phyloP scores from a whole-genome alignment of 30 jellyfish, hydroid and myxozoan species.

The Cassiopea andromeda region DNA sequence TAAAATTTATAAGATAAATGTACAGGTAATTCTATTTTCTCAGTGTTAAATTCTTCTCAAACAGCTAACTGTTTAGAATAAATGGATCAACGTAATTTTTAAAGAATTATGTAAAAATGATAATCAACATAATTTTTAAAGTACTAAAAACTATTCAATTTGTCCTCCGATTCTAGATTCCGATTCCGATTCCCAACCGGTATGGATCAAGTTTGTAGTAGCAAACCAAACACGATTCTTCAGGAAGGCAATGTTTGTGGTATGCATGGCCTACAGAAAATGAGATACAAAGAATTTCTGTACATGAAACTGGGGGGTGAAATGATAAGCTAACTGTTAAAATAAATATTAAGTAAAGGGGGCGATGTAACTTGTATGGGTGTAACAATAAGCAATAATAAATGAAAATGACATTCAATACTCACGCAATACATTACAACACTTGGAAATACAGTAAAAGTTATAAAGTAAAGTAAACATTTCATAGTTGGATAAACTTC shows the following conservation, averaged over 20 bases:
- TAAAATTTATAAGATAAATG: no score
- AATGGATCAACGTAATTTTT: no score
- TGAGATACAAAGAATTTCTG: neutral
- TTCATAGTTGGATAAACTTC: neutral
- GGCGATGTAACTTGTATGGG: slow-evolving; percentile 34
- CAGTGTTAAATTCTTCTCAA: no score
- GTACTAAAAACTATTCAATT: no score
- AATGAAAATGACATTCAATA: neutral
- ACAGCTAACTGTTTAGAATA: no score
- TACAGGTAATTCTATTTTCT: no score
- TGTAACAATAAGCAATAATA: neutral
- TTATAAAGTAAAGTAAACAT: neutral
- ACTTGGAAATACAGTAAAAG: neutral
- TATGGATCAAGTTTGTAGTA: slow-evolving; percentile 27
- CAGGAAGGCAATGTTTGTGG: slow-evolving; percentile 85
- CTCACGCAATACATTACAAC: neutral
- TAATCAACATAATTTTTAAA: no score
- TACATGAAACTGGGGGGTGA: neutral
- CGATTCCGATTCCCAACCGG: no score
- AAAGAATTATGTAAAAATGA: no score
- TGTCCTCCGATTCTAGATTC: no score
- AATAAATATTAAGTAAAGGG: slow-evolving; percentile 13
- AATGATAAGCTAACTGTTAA: neutral
- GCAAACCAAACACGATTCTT: slow-evolving; percentile 85
- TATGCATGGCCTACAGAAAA: slow-evolving; percentile 77